phyloP scores from a whole-genome alignment of 2,888 invertebrate genomes.

The Girardia tigrina region DNA sequence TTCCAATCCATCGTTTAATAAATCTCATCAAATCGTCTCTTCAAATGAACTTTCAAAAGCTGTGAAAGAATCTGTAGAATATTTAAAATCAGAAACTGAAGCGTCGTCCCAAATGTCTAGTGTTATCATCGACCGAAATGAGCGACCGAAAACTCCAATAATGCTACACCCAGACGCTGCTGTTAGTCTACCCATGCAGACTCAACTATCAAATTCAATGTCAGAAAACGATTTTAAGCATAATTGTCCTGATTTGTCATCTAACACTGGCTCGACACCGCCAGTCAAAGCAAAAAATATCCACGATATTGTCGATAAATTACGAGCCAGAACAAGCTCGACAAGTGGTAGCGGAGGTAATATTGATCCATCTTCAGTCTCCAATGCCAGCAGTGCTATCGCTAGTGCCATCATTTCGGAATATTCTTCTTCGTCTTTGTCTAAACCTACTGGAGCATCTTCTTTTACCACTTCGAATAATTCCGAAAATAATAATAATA shows the following conservation, averaged over 20 bases:
- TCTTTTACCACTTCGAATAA: neutral
- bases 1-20: neutral
- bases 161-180: constrained; percentile 1
- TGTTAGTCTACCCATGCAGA: neutral
- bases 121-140: neutral
- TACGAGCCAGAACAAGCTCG: neutral
- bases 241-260: neutral
- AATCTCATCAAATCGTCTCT: neutral
- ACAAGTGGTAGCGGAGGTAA: neutral
- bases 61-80: neutral
- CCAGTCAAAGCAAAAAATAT: neutral
- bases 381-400: neutral
- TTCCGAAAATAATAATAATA: neutral
- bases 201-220: neutral
- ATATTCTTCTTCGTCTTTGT: neutral
- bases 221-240: neutral
- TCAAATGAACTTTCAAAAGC: neutral
- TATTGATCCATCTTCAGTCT: neutral
- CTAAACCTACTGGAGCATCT: neutral
- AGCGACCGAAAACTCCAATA: neutral
- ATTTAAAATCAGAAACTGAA: neutral
- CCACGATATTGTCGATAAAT: constrained; percentile 8
- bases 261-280: neutral
- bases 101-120: neutral
- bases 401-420: constrained; percentile 14